Percentiles rank a stretch among this genome's conserved stretches.
Evolutionary conservation across 2,797 vertebrate species (phyloP).

Genomic region (Peromyscus nudipes): DNA sequence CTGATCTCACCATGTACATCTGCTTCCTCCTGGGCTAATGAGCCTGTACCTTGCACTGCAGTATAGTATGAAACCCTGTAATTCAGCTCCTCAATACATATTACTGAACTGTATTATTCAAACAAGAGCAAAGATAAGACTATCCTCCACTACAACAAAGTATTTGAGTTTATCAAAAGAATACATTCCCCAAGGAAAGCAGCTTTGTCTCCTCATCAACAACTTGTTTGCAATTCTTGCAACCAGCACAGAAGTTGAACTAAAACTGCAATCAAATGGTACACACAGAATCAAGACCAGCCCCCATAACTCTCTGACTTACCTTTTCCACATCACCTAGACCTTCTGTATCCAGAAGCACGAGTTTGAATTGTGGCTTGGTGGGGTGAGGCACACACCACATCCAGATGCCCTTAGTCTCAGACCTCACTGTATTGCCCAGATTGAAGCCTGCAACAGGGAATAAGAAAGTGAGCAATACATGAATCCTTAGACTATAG

Average conservation of each 20-base stretch:
- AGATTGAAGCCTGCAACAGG: conserved; percentile 86
- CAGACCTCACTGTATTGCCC: conserved; percentile 85
- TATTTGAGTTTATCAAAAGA: neutral
- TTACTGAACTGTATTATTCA: neutral
- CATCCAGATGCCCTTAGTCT: conserved; percentile 87
- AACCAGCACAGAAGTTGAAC: neutral
- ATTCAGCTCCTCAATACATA: neutral
- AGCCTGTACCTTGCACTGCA: neutral
- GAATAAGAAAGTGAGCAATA: neutral
- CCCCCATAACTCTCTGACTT: neutral
- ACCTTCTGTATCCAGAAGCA: conserved; percentile 88
- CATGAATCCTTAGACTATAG: neutral
- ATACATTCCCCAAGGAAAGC: neutral
- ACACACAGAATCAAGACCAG: neutral
- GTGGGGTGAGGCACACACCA: conserved; percentile 83
- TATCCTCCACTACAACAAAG: neutral
- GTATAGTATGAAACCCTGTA: neutral
- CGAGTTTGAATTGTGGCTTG: conserved; percentile 70
- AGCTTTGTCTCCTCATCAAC: neutral
- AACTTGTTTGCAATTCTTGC: neutral
- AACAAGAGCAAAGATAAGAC: neutral
- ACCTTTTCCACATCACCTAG: conserved; percentile 87
- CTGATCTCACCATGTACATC: neutral
- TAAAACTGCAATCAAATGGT: neutral
- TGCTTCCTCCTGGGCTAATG: neutral